Evolutionary conservation across 2,888 invertebrate genomes (phyloP), one percentile per base, ranked within the genome.

Genomic region (Vannuccia rotundouncinata): DNA sequence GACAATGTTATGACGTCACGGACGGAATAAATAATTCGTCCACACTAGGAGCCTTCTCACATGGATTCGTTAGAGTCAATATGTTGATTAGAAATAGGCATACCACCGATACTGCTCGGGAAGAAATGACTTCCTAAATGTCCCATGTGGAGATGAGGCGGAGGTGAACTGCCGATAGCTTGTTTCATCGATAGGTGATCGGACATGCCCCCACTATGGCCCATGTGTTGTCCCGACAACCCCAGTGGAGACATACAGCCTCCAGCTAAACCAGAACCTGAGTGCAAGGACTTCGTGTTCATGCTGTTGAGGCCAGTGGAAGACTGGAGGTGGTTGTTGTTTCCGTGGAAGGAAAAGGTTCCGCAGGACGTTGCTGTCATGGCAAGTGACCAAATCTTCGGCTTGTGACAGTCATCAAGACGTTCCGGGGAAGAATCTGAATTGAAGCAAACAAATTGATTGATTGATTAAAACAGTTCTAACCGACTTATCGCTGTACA

Each of bases 321-420:
- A 66, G 66, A 22, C 22, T 17, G 66, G 10, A 66, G 66, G 22
- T 2, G 13, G 66, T 66, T 66, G 66, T 66, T 66, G 66, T 66
- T 66, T 17, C 25, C 2, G 66, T 66, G 66, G 25, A 66, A 66
- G 66, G 66, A 66, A 66, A 66, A 66, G 10, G 66, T 13, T 2
- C 66, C 66, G 22, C 66, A 66, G 66, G 66, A 66, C 2, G 78
- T 78, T 10, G 78, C 78, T 2, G 78, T 78, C 27, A 60, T 59
- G 1, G 78, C 78, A 13, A 78, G 66, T 13, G 78, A 78, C 78
- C 78, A 78, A 28, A 78, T 78, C 29, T 78, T 78, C 0, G 78
- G 78, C 29, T 66, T 66, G 5, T 5, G 66, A 66, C 17, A 66
- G 66, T 66, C 66, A 27, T 66, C 66, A 66, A 66, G 25, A 2